phyloP scores from a whole-genome alignment of 1,140 invertebrate genomes.

The Calliphora vicina region DNA sequence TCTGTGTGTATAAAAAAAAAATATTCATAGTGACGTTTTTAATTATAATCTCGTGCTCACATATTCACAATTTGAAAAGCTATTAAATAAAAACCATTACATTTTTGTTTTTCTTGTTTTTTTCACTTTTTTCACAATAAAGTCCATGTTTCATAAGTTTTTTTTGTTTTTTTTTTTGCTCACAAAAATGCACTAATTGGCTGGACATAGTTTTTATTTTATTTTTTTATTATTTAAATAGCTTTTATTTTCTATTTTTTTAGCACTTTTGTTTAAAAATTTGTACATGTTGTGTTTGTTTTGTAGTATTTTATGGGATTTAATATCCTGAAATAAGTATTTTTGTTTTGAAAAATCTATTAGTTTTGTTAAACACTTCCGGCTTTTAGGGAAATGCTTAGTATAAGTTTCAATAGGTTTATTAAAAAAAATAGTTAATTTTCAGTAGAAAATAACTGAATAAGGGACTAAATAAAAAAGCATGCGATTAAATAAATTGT shows the following conservation, averaged over 20 bases:
- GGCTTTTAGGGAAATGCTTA: too few species aligned
- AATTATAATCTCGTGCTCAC: too few species aligned
- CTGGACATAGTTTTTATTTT: neutral
- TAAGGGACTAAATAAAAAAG: too few species aligned
- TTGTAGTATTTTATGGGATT: too few species aligned
- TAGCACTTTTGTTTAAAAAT: neutral
- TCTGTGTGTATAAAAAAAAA: neutral
- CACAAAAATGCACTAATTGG: neutral
- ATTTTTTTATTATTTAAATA: neutral
- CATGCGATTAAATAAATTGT: too few species aligned
- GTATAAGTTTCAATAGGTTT: too few species aligned
- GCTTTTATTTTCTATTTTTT: neutral
- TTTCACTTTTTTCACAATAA: neutral
- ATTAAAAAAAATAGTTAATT: too few species aligned
- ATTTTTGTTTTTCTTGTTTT: neutral
- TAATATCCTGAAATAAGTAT: too few species aligned
- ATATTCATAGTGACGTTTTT: neutral
- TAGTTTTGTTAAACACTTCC: too few species aligned
- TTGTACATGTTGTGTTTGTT: neutral
- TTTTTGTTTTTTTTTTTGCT: neutral
- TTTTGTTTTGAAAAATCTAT: too few species aligned
- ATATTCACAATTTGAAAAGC: neutral
- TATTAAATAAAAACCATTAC: neutral
- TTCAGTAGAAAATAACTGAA: too few species aligned
- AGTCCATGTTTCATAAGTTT: neutral